phyloP scores from a whole-genome alignment of 2,888 invertebrate genomes.

The Idaea dimidiata region DNA sequence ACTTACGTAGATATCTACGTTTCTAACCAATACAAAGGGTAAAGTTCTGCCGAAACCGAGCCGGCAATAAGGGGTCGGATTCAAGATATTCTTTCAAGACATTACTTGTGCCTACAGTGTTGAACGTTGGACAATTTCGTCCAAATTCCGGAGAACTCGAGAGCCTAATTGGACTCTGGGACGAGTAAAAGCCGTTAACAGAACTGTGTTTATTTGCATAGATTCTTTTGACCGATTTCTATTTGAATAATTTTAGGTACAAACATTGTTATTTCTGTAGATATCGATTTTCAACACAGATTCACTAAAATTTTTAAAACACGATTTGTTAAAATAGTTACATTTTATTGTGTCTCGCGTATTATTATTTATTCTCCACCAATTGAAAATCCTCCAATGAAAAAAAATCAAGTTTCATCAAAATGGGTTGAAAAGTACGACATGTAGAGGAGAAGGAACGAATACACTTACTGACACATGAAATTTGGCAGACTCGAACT shows the following conservation, averaged over 20 bases:
- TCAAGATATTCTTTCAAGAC: constrained; percentile 41
- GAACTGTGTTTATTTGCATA: not conserved
- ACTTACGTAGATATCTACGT: not conserved
- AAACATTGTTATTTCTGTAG: no score
- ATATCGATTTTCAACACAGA: no score
- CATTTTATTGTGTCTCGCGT: no score
- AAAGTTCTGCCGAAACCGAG: constrained; percentile 12
- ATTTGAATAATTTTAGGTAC: not conserved
- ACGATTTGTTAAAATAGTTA: no score
- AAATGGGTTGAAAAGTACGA: no score
- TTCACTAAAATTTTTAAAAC: no score
- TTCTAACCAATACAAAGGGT: not conserved
- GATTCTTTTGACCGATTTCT: not conserved
- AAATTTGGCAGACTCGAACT: no score
- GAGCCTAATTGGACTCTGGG: not conserved
- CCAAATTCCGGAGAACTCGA: not conserved
- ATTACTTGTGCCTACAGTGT: constrained; percentile 30
- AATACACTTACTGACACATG: no score
- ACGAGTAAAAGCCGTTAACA: not conserved
- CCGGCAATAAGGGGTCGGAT: constrained; percentile 31
- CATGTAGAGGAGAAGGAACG: no score
- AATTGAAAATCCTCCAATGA: no score
- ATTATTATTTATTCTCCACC: no score
- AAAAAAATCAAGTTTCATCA: no score
- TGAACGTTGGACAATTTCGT: constrained; percentile 1